phyloP scores from a whole-genome alignment of 53 echinoderm and acorn worm species.

The Stichopus horrens region DNA sequence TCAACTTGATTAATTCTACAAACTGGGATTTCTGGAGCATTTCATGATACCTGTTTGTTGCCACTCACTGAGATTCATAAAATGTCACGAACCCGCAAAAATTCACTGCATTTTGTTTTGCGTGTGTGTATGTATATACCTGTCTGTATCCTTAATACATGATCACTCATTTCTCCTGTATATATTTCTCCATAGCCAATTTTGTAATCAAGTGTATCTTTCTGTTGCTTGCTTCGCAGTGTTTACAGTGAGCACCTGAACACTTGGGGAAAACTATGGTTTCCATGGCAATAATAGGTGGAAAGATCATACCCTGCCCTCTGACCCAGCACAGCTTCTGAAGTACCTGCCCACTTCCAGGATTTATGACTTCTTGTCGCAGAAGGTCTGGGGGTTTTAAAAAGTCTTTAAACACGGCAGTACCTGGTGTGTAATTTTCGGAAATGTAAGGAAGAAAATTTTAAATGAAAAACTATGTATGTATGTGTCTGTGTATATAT shows the following conservation, averaged over 20 bases:
- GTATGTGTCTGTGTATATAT: constrained; percentile 52
- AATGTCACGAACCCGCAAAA: too few relatives aligned
- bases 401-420: not conserved
- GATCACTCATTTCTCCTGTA: too few relatives aligned
- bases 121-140: too few relatives aligned
- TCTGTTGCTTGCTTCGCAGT: constrained; percentile 47
- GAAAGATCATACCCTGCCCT: constrained; percentile 37
- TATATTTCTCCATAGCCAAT: not conserved
- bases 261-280: constrained; percentile 35
- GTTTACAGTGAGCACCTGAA: constrained; percentile 22
- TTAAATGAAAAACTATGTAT: constrained; percentile 22
- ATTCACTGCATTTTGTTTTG: too few relatives aligned
- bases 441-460: not conserved
- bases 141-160: too few relatives aligned
- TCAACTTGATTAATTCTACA: too few relatives aligned
- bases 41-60: too few relatives aligned
- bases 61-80: too few relatives aligned
- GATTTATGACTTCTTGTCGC: constrained; percentile 41
- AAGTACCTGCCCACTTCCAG: constrained; percentile 43
- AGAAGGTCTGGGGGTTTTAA: constrained; percentile 7
- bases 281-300: constrained; percentile 42
- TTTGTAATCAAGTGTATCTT: constrained; percentile 32
- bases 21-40: too few relatives aligned
- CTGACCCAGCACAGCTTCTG: constrained; percentile 44
- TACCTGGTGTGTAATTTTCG: not conserved